Percentiles rank a stretch among this genome's conserved stretches.
phyloP scores from a whole-genome alignment of 1,140 invertebrate genomes.

The Drosophila busckii region DNA sequence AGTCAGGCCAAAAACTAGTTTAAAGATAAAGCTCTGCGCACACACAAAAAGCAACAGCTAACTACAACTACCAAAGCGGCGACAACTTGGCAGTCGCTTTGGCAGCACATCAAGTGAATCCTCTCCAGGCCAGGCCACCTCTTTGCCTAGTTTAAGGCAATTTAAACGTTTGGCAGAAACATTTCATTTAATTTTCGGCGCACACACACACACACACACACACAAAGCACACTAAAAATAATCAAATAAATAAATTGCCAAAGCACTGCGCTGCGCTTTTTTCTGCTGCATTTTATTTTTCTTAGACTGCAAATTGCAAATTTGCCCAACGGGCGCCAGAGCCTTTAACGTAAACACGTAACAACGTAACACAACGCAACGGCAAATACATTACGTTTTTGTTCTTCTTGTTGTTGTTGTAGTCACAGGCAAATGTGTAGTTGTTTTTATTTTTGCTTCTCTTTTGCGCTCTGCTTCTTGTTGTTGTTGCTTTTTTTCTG shows the following conservation, averaged over 20 bases:
- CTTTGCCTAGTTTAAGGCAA: constrained; percentile 45
- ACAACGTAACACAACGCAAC: constrained; percentile 21
- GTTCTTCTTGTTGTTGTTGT: constrained; percentile 5
- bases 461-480: too few relatives aligned
- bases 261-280: constrained; percentile 7
- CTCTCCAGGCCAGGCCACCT: constrained; percentile 19
- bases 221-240: constrained; percentile 56
- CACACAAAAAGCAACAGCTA: constrained; percentile 33
- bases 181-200: constrained; percentile 72
- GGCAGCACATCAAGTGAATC: constrained; percentile 48
- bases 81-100: constrained; percentile 67
- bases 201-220: too few relatives aligned
- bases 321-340: constrained; percentile 57
- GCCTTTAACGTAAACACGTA: constrained; percentile 66
- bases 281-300: neutral
- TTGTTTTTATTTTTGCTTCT: constrained; percentile 9
- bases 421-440: constrained; percentile 21
- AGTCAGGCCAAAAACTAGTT: constrained; percentile 64
- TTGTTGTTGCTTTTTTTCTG: constrained; percentile 9
- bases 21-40: constrained; percentile 13
- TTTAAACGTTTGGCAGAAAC: constrained; percentile 75
- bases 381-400: constrained; percentile 11
- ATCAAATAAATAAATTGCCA: constrained; percentile 62
- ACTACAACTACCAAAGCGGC: constrained; percentile 40
- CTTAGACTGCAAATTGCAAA: constrained; percentile 39